Evolutionary conservation across 2,888 invertebrate genomes (phyloP).

Genomic region (Euzophera pinguis): DNA sequence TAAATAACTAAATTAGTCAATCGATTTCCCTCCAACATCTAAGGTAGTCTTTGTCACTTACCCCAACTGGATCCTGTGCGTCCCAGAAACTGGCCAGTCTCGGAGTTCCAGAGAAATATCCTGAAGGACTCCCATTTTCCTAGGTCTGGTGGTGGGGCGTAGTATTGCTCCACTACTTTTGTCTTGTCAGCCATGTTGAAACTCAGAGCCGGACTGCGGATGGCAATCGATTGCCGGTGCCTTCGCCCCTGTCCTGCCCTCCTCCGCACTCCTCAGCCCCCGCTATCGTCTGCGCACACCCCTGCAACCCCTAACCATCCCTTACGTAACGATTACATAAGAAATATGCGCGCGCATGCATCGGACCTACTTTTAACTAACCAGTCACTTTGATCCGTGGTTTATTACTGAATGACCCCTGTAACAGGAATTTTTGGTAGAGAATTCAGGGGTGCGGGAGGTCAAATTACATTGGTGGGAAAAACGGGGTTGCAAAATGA

Average conservation of each 20-base stretch:
- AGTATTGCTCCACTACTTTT: conserved; percentile 86
- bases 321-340: conserved; percentile 76
- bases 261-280: conserved; percentile 30
- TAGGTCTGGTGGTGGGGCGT: conserved; percentile 88
- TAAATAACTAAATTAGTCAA: background rate
- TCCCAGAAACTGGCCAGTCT: conserved; percentile 94
- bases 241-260: conserved; percentile 48
- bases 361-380: conserved; percentile 41
- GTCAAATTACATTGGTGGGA: background rate
- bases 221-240: conserved; percentile 64
- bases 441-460: background rate
- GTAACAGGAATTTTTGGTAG: background rate
- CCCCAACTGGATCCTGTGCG: conserved; percentile 97
- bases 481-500: conserved; percentile 31
- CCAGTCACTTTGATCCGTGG: conserved; percentile 23
- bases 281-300: conserved; percentile 41
- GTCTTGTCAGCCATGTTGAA: conserved; percentile 87
- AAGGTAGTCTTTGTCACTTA: conserved; percentile 77
- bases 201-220: conserved; percentile 69
- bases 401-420: background rate
- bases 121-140: conserved; percentile 92
- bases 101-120: conserved; percentile 94
- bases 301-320: conserved; percentile 50
- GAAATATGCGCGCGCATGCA: conserved; percentile 59
- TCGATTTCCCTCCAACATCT: conserved; percentile 52